Conservation (phyloP, 1,140 invertebrate species). For the Spodoptera frugiperda region DNA sequence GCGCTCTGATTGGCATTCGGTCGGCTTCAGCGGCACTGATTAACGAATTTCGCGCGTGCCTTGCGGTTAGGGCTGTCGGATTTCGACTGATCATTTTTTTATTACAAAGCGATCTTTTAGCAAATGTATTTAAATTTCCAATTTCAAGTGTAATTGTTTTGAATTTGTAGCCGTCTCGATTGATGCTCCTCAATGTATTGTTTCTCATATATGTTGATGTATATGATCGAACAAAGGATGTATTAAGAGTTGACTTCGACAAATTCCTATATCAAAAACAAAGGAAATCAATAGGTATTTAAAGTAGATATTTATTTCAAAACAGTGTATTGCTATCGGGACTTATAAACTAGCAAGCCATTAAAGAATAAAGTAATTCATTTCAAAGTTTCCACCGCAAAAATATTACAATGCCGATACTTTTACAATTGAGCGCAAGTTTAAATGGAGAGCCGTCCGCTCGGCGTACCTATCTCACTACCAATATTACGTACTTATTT, state of each 20-base stretch:
- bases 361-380: constrained; percentile 1
- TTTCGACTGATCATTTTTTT: neutral
- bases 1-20: constrained; percentile 54
- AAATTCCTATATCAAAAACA: too few relatives aligned
- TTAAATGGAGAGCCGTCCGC: constrained; percentile 19
- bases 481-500: neutral
- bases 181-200: neutral
- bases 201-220: too few relatives aligned
- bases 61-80: constrained; percentile 17
- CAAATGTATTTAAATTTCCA: neutral
- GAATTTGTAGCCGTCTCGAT: neutral
- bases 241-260: too few relatives aligned
- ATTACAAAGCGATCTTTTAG: neutral
- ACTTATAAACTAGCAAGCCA: neutral
- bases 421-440: constrained; percentile 25
- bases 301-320: neutral
- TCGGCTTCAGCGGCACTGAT: constrained; percentile 55
- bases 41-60: constrained; percentile 60
- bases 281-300: too few relatives aligned
- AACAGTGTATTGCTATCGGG: neutral
- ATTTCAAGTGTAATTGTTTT: too few relatives aligned
- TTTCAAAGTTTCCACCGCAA: constrained; percentile 1
- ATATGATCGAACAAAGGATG: too few relatives aligned
- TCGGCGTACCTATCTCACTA: constrained; percentile 5
- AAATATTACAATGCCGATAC: constrained; percentile 30